These are phyloP conservation scores for Trichoplusia ni DNA, from an alignment of 1,140 invertebrate species.

Conservation along the genomic window DNA sequence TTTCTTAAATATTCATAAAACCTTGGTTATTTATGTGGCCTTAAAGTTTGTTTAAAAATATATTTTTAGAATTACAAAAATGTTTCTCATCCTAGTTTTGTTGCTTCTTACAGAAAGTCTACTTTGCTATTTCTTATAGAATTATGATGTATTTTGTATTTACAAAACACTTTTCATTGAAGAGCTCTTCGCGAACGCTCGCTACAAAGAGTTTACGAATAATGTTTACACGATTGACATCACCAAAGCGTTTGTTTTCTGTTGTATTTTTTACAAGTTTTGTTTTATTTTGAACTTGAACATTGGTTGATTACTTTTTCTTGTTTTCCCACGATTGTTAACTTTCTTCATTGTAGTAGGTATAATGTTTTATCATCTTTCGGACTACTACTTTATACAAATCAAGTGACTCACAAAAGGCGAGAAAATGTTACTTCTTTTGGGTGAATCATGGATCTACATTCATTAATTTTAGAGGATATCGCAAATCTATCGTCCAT, in stretches of 20 bases:
- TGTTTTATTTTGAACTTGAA: neutral
- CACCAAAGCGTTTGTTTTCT: neutral
- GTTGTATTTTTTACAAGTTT: neutral
- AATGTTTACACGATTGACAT: conserved; percentile 1
- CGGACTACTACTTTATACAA: neutral
- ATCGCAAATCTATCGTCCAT: no score
- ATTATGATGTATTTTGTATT: neutral
- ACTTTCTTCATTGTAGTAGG: neutral
- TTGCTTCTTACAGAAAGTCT: neutral
- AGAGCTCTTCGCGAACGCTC: neutral
- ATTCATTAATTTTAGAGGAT: neutral
- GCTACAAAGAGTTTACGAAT: neutral
- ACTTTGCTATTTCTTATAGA: neutral
- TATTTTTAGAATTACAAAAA: neutral
- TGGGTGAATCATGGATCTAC: conserved; percentile 16
- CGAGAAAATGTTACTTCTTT: neutral
- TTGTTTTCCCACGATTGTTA: neutral
- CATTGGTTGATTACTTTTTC: neutral
- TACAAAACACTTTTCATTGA: neutral
- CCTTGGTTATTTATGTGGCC: conserved; percentile 11
- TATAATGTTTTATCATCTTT: neutral
- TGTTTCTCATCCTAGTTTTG: neutral
- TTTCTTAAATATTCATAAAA: conserved; percentile 11
- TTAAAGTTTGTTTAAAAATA: conserved; percentile 14
- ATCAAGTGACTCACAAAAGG: conserved; percentile 2